These are phyloP conservation scores for Nothura maculosa DNA, from an alignment of 2,797 vertebrate species.

Conservation along the genomic window DNA sequence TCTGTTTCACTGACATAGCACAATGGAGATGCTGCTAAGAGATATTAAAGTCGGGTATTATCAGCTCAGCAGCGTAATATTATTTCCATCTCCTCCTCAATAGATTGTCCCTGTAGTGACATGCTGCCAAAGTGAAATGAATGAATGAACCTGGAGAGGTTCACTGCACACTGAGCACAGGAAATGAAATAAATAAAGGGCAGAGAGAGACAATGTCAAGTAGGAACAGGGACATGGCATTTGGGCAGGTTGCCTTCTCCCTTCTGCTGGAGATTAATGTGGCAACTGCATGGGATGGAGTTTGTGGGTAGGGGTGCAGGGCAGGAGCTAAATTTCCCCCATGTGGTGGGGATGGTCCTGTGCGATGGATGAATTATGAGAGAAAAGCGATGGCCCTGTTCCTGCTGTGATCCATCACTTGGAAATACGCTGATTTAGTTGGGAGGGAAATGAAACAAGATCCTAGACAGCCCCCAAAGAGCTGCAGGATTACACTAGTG, in stretches of 20 bases:
- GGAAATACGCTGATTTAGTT: background rate
- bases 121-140: conserved; percentile 54
- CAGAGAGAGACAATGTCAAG: background rate
- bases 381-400: background rate
- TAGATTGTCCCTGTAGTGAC: conserved; percentile 47
- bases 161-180: background rate
- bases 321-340: background rate
- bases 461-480: background rate
- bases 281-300: accelerated
- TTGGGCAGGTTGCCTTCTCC: background rate
- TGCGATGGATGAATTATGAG: background rate
- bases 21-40: conserved; percentile 42
- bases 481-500: background rate
- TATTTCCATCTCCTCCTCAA: conserved; percentile 59
- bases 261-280: background rate
- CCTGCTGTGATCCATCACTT: background rate
- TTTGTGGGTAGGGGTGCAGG: background rate
- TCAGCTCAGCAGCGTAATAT: conserved; percentile 18
- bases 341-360: background rate
- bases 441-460: background rate
- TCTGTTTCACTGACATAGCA: conserved; percentile 52
- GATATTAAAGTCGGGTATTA: conserved; percentile 64
- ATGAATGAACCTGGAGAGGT: conserved; percentile 24
- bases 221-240: background rate
- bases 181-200: conserved; percentile 45